Evolutionary conservation across 2,888 invertebrate genomes (phyloP), one percentile per base, ranked within the genome.

Genomic region (Cheilosia variabilis): DNA sequence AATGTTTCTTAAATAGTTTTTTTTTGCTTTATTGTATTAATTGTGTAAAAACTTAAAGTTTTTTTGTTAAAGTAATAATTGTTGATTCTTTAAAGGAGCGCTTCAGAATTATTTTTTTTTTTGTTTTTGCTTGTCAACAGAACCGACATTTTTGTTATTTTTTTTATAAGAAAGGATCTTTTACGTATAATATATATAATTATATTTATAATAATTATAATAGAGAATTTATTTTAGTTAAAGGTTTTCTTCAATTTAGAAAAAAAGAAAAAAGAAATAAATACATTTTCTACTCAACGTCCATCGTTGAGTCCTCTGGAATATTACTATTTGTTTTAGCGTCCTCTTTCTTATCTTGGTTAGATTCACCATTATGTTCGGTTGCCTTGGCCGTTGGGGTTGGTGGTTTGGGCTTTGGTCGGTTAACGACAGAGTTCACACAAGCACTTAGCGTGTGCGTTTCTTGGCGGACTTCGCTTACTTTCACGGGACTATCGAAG

Each of bases 391-490:
- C 92, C 50, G 94, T 94, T 58, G 94, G 94, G 1, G 94, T 93
- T 53, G 94, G 94, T 17, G 94, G 94, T 92, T 98, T 97, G 7
- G 98, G 98, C 92, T 97, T 97, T 66, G 97, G 97, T 91, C 98
- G 98, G 92, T 96, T 97, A 87, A 98, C 93, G 87, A 98, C 96
- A 6, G 97, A 96, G 90, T 94, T 94, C 53, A 95, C 94, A 58
- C 91, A 90, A 52, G 90, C 87, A 57, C 89, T 90, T 22, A 92
- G 89, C 41, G 89, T 96, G 93, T 95, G 95, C 92, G 95, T 94
- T 91, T 97, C 96, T 87, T 95, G 94, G 71, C 95, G 94, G 88
- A 98, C 96, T 90, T 97, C 96, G 69, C 95, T 94, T 47, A 96
- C 94, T 89, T 96, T 95, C 87, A 97, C 94, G 24, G 96, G 95